Conservation (phyloP, 92 coral and sea anemone genomes). For the Zoanthus sociatus region DNA sequence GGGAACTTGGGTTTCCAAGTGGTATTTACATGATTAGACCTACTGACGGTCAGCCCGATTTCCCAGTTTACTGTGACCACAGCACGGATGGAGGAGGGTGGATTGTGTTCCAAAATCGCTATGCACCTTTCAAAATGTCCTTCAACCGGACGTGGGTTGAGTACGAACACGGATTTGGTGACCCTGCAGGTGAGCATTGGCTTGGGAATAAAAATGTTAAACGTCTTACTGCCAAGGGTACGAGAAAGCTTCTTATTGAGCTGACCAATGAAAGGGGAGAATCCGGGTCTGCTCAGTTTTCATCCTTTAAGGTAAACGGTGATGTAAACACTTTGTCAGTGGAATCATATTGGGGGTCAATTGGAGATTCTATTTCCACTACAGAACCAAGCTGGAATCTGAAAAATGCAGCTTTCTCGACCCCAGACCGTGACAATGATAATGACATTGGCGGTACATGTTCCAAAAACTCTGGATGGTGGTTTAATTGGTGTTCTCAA, state of each 20-base stretch:
- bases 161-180: background rate
- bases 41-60: background rate
- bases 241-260: background rate
- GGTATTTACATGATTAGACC: background rate
- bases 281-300: background rate
- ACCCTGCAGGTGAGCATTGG: background rate
- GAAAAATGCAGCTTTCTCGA: background rate
- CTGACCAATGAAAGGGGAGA: background rate
- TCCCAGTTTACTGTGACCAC: background rate
- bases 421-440: conserved; percentile 5
- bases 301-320: background rate
- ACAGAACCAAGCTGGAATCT: background rate
- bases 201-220: background rate
- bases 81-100: conserved; percentile 7
- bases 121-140: background rate
- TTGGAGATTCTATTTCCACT: background rate
- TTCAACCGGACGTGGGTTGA: background rate
- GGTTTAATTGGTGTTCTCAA: conserved; percentile 1
- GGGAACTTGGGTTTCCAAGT: background rate
- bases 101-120: conserved; percentile 7
- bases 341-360: background rate
- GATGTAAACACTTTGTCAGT: background rate
- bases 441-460: background rate
- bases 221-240: background rate
- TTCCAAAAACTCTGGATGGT: background rate